phyloP scores from a whole-genome alignment of 2,888 invertebrate genomes.

The Reticulitermes lucifugus region DNA sequence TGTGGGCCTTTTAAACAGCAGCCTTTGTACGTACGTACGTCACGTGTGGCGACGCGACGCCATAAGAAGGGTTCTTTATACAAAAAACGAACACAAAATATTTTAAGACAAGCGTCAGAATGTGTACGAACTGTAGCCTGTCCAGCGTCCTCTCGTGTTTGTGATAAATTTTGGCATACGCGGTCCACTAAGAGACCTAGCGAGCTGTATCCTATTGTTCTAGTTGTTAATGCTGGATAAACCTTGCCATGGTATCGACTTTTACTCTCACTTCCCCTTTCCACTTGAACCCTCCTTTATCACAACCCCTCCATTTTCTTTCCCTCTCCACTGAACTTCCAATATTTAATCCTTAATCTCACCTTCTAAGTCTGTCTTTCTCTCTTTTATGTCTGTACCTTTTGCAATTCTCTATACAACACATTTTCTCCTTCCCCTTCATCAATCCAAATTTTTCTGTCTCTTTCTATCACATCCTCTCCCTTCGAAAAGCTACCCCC shows the following conservation, averaged over 20 bases:
- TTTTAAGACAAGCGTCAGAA: too few relatives aligned
- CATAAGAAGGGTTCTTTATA: too few relatives aligned
- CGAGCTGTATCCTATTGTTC: conserved; percentile 47
- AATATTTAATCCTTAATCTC: conserved; percentile 43
- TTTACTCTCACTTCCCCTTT: conserved; percentile 35
- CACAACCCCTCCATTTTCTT: conserved; percentile 12
- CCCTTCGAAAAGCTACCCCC: conserved; percentile 34
- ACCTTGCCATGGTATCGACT: conserved; percentile 50
- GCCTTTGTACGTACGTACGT: too few relatives aligned
- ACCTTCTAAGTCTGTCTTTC: conserved; percentile 20
- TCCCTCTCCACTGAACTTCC: conserved; percentile 26
- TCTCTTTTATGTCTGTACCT: background rate
- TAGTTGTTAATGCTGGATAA: conserved; percentile 47
- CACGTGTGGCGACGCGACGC: too few relatives aligned
- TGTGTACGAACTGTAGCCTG: too few relatives aligned
- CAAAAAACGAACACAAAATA: too few relatives aligned
- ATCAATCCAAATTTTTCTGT: conserved; percentile 50
- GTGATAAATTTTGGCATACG: background rate
- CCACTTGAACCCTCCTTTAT: conserved; percentile 26
- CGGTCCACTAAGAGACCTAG: background rate
- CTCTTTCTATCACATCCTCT: conserved; percentile 46
- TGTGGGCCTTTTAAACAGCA: too few relatives aligned
- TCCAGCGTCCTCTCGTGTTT: too few relatives aligned
- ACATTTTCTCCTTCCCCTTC: conserved; percentile 42
- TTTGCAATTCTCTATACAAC: conserved; percentile 21